Base-by-base conservation (phyloP, 92 coral and sea anemone species). In the Porites evermanni region DNA sequence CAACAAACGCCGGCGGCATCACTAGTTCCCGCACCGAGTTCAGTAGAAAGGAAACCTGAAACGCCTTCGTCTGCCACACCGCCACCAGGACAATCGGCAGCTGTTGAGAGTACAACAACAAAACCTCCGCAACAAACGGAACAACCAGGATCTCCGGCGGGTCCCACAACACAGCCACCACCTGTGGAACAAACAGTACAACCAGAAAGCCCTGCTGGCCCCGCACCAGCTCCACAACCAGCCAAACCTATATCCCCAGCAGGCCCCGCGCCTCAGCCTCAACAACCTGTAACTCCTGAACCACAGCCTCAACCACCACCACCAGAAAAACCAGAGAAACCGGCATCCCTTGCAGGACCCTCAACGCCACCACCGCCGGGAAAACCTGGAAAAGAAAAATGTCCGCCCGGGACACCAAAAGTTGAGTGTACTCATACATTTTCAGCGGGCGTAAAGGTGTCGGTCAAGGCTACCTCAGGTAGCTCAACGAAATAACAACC, bases 81-180 rank as follows among this genome's bases (percentile, higher is more conserved):
- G 47, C 47, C 47, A 38, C 13, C 61, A 56, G 61, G 61, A 56
- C 61, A 56, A 56, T 4, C 61, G 61, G 61, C 13, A 56, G 12
- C 60, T 54, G 2, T 13, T 54, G 60, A 13, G 16, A 8, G 14
- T 2, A 92, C 93, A 13, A 90, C 92, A 16, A 87, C 94, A 69
- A 95, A 91, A 63, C 81, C 93, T 2, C 93, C 97, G 1, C 94
- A 93, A 14, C 87, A 90, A 10, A 83, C 79, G 13, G 92, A 90
- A 20, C 91, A 91, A 51, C 93, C 89, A 6, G 92, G 94, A 2
- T 91, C 60, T 54, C 60, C 61, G 12, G 61, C 13, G 47, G 5
- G 47, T 38, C 47, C 47, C 47, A 38, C 47, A 38, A 38, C 6
- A 38, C 5, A 38, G 47, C 47, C 47, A 38, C 47, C 47, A 2